These are phyloP conservation scores for Pantherophis vulpinus DNA, from an alignment of 2,797 vertebrate species.

Conservation along the genomic window DNA sequence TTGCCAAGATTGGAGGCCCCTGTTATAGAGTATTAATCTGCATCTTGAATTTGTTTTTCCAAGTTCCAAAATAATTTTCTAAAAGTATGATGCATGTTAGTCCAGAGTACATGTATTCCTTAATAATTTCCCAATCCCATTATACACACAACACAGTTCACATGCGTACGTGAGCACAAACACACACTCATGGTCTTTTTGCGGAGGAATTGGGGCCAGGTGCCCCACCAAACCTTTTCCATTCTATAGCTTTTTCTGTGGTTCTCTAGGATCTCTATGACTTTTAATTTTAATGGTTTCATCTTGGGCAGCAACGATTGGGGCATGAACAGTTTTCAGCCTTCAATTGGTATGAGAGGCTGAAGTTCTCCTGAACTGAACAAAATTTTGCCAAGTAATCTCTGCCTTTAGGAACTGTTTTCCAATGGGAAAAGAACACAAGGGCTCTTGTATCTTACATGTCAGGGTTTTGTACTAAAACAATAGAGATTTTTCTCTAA, in stretches of 20 bases:
- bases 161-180: neutral
- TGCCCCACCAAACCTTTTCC: neutral
- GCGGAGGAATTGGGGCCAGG: too few relatives aligned
- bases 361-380: neutral
- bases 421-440: neutral
- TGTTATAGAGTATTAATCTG: neutral
- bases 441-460: neutral
- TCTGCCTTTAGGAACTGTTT: neutral
- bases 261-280: neutral
- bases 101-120: neutral
- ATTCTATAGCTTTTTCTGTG: neutral
- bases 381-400: neutral
- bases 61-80: neutral
- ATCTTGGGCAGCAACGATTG: neutral
- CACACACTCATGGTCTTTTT: too few relatives aligned
- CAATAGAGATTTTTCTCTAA: slow-evolving; percentile 6
- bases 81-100: neutral
- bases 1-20: too few relatives aligned
- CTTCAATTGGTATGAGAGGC: neutral
- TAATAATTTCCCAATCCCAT: neutral
- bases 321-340: neutral
- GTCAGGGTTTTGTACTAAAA: neutral
- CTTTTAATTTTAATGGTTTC: neutral
- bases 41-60: neutral
- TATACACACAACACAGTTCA: neutral